A percentile compares a stretch with the other conserved stretches of the same genome.
phyloP scores from a whole-genome alignment of 2,888 invertebrate genomes.

The Melitaea athalia region DNA sequence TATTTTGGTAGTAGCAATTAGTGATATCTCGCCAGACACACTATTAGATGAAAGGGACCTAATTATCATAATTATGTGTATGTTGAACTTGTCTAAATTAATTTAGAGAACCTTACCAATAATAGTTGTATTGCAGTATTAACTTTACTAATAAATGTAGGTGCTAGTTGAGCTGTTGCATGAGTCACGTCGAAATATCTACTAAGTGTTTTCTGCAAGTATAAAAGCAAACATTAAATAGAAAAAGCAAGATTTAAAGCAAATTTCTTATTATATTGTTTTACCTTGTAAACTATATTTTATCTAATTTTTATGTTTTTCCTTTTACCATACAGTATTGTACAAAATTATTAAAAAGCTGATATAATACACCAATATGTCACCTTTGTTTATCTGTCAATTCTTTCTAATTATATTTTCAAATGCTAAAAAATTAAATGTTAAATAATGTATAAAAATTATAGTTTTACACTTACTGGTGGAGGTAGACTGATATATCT shows the following conservation, averaged over 20 bases:
- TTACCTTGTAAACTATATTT: background rate
- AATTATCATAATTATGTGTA: too few species aligned
- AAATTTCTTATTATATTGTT: background rate
- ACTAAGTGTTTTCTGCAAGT: slow-evolving; percentile 89
- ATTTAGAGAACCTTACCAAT: slow-evolving; percentile 66
- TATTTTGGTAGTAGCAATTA: background rate
- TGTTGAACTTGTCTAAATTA: background rate
- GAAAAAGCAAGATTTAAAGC: background rate
- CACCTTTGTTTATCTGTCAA: too few species aligned
- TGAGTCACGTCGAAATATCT: slow-evolving; percentile 96
- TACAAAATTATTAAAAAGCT: too few species aligned
- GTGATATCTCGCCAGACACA: too few species aligned
- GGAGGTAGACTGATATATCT: slow-evolving; percentile 94
- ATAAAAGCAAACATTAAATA: background rate
- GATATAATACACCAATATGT: too few species aligned
- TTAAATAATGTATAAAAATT: too few species aligned
- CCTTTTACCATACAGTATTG: too few species aligned
- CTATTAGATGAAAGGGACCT: too few species aligned
- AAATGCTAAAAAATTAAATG: background rate
- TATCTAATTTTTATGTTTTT: background rate
- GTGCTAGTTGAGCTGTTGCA: slow-evolving; percentile 95
- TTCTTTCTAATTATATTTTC: too few species aligned
- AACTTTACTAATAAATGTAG: slow-evolving; percentile 96
- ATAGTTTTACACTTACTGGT: slow-evolving; percentile 85
- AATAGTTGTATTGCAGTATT: slow-evolving; percentile 95